Conservation (phyloP, 1,140 invertebrate species). For the Caenorhabditis latens region DNA sequence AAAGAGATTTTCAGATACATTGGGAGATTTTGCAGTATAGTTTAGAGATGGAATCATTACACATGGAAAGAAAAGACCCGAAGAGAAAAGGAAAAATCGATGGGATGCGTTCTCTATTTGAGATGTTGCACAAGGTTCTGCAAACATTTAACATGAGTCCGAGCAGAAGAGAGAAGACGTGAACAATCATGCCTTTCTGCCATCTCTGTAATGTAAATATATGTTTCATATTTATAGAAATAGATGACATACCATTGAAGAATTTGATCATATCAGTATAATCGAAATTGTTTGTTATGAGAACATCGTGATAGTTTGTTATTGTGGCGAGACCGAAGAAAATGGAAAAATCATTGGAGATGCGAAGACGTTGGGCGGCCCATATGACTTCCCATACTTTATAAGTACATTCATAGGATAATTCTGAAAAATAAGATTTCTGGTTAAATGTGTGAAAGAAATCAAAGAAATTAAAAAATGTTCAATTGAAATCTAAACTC, state of each 20-base stretch:
- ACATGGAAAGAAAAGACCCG: not conserved
- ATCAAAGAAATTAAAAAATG: too few species aligned
- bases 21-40: too few species aligned
- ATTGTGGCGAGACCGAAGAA: constrained; percentile 92
- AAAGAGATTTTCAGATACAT: too few species aligned
- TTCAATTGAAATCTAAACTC: not conserved
- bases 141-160: constrained; percentile 87
- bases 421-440: constrained; percentile 80
- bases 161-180: constrained; percentile 85
- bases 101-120: constrained; percentile 13
- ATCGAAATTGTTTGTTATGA: constrained; percentile 93
- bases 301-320: constrained; percentile 92
- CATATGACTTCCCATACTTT: constrained; percentile 95
- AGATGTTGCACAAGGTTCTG: constrained; percentile 87
- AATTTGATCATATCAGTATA: constrained; percentile 98
- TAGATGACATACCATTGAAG: constrained; percentile 86
- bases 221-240: too few species aligned
- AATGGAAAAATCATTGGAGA: constrained; percentile 89
- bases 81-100: constrained; percentile 22
- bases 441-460: not conserved
- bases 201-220: constrained; percentile 85
- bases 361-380: constrained; percentile 87
- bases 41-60: too few species aligned
- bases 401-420: constrained; percentile 91
- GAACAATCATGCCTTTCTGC: constrained; percentile 90